phyloP scores from a whole-genome alignment of 1,140 invertebrate genomes.

The Bombus ignitus region DNA sequence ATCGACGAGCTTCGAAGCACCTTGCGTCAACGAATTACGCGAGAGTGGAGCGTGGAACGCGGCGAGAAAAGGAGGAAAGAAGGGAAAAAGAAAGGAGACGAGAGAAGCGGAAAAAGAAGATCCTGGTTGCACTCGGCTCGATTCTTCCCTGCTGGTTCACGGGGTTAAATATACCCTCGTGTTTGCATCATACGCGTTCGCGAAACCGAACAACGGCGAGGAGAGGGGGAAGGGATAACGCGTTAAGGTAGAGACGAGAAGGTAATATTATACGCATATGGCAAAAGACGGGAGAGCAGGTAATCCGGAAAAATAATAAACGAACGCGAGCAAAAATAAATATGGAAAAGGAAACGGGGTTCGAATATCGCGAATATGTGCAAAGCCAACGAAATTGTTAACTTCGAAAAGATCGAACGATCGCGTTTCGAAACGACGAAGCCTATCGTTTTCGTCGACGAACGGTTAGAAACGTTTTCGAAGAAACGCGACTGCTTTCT shows the following conservation, averaged over 20 bases:
- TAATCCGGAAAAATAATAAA: background rate
- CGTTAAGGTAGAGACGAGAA: background rate
- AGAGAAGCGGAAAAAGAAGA: conserved; percentile 26
- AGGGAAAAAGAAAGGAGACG: conserved; percentile 23
- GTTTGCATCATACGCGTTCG: conserved; percentile 64
- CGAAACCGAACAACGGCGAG: conserved; percentile 40
- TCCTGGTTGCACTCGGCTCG: conserved; percentile 50
- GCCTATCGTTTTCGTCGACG: too few species aligned
- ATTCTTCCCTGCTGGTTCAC: conserved; percentile 66
- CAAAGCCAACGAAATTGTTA: background rate
- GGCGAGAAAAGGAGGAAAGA: background rate
- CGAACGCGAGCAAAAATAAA: background rate
- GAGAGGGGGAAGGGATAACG: too few species aligned
- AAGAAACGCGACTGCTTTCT: too few species aligned
- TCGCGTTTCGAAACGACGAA: too few species aligned
- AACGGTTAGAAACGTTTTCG: too few species aligned
- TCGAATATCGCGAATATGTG: background rate
- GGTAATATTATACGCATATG: background rate
- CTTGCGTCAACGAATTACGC: background rate
- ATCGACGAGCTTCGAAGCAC: background rate
- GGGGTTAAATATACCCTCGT: conserved; percentile 80
- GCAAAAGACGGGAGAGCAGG: background rate
- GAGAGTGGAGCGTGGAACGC: background rate
- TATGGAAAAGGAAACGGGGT: too few species aligned
- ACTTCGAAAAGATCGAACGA: background rate